Conservation (phyloP, 2,113 vertebrate species). For the Bubalus kerabau region DNA sequence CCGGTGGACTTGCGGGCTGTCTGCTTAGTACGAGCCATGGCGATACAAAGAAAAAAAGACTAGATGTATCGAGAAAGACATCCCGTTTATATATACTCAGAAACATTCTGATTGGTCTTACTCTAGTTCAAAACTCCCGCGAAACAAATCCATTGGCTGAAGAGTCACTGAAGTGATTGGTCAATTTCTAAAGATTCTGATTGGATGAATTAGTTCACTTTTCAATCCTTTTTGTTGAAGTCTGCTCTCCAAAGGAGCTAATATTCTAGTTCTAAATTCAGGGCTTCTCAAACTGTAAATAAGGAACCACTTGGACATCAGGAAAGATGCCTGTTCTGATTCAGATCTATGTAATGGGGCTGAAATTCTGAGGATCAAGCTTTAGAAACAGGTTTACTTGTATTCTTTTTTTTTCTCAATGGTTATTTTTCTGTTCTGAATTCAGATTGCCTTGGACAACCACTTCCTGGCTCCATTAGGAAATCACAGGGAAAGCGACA, state of each 20-base stretch:
- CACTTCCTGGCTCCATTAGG: neutral
- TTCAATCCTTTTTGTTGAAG: neutral
- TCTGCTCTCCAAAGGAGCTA: neutral
- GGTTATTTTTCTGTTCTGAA: neutral
- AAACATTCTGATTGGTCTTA: neutral
- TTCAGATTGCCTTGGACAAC: too few relatives aligned
- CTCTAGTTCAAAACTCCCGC: conserved; percentile 19
- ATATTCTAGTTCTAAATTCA: neutral
- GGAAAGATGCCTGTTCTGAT: neutral
- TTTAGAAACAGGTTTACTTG: neutral
- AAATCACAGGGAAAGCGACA: neutral
- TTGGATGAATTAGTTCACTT: neutral
- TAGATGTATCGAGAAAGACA: accelerated
- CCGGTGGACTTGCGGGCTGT: conserved; percentile 91
- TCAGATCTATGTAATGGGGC: neutral
- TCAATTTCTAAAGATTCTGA: neutral
- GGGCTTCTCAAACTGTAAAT: accelerated
- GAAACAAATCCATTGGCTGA: conserved; percentile 1
- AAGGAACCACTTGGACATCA: neutral
- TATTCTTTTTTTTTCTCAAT: neutral
- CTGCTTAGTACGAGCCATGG: conserved; percentile 91
- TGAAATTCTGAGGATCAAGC: neutral
- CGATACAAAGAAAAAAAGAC: accelerated
- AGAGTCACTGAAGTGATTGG: neutral
- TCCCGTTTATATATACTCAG: neutral